These are phyloP conservation scores for Drosophila tripunctata DNA, from an alignment of 2,888 invertebrate species.

Conservation along the genomic window DNA sequence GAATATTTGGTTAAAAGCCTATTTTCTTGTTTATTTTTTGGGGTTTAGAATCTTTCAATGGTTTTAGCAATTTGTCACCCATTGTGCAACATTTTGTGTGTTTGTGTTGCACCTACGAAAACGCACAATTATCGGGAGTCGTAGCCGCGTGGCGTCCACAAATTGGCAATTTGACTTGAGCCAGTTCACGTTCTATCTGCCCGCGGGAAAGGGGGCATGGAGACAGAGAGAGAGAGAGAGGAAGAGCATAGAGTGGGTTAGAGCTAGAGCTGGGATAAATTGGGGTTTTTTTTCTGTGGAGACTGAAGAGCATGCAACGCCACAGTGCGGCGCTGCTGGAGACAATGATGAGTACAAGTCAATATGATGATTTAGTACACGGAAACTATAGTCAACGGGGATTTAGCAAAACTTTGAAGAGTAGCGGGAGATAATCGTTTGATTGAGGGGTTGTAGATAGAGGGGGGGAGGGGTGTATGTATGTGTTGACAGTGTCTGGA, in stretches of 20 bases:
- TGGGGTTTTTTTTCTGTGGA: too few species aligned
- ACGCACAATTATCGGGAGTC: slow-evolving; percentile 49
- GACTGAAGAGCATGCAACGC: slow-evolving; percentile 39
- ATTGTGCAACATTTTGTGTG: slow-evolving; percentile 38
- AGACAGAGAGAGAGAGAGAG: not conserved
- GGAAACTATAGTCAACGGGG: slow-evolving; percentile 50
- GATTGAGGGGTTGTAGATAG: not conserved
- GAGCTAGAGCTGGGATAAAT: too few species aligned
- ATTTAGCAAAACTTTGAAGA: slow-evolving; percentile 22
- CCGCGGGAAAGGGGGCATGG: not conserved
- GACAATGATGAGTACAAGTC: slow-evolving; percentile 57
- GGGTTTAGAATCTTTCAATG: not conserved
- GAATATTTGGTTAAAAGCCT: not conserved
- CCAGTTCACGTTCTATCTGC: slow-evolving; percentile 32
- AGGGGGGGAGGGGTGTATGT: not conserved
- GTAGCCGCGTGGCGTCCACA: slow-evolving; percentile 54
- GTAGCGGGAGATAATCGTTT: not conserved
- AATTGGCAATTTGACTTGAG: slow-evolving; percentile 77
- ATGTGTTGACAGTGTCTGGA: slow-evolving; percentile 55
- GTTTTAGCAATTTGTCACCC: slow-evolving; percentile 37
- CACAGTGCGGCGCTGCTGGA: slow-evolving; percentile 68
- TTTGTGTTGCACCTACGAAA: slow-evolving; percentile 44
- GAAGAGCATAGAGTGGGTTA: not conserved
- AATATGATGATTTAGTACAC: slow-evolving; percentile 75
- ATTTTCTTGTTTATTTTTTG: not conserved